These are phyloP conservation scores for Atopsyche davidsoni DNA, from an alignment of 1,140 invertebrate species.

Conservation along the genomic window DNA sequence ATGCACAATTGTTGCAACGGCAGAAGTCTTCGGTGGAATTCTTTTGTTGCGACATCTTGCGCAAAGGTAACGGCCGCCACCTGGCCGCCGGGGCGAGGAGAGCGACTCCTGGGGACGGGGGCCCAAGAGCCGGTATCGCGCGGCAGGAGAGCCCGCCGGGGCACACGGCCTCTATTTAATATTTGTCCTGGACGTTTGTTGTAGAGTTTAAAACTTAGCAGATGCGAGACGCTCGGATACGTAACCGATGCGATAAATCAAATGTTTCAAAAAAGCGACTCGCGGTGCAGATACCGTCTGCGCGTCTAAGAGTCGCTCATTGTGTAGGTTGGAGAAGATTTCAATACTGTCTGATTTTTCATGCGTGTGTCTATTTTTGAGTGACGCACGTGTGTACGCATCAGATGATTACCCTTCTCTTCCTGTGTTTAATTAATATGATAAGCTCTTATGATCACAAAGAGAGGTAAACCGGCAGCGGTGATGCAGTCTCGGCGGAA, in stretches of 20 bases:
- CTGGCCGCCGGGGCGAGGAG: slow-evolving; percentile 10
- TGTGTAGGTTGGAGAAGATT: no score
- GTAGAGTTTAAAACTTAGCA: slow-evolving; percentile 20
- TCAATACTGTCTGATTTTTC: slow-evolving; percentile 7
- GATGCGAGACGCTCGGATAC: slow-evolving; percentile 19
- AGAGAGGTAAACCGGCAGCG: slow-evolving; percentile 17
- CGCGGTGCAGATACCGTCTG: no score
- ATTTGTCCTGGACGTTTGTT: slow-evolving; percentile 24
- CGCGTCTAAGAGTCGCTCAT: no score
- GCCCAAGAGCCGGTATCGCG: neutral
- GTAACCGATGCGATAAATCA: slow-evolving; percentile 5
- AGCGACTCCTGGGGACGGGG: neutral
- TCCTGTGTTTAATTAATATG: slow-evolving; percentile 25
- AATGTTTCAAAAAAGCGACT: neutral
- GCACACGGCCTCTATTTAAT: slow-evolving; percentile 22
- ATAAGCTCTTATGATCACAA: slow-evolving; percentile 9
- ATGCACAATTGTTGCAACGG: slow-evolving; percentile 24
- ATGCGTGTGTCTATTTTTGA: slow-evolving; percentile 6
- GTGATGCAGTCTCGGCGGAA: slow-evolving; percentile 14
- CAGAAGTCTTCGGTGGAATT: slow-evolving; percentile 27
- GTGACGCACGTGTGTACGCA: neutral
- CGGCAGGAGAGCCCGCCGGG: slow-evolving; percentile 1
- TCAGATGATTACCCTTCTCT: slow-evolving; percentile 1
- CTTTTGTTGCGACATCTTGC: slow-evolving; percentile 29
- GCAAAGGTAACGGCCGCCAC: slow-evolving; percentile 19